Percentiles rank a stretch among this genome's conserved stretches.
These are phyloP conservation scores for Lutjanus erythropterus DNA, from an alignment of 2,113 vertebrate genomes.

Conservation along the genomic window DNA sequence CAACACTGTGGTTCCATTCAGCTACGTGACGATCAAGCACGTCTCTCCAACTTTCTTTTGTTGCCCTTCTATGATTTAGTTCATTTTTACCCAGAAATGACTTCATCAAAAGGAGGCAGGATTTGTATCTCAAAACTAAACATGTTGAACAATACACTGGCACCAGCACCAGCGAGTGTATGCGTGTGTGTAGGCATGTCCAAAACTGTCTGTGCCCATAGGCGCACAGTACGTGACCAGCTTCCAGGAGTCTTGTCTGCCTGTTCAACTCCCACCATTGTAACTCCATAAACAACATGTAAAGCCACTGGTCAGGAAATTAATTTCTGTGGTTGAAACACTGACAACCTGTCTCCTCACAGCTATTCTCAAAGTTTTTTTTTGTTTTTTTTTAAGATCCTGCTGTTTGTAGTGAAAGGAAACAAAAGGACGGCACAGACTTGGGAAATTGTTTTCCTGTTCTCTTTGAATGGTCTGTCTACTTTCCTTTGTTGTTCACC, in stretches of 20 bases:
- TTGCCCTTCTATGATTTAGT: conserved; percentile 23
- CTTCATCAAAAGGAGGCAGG: conserved; percentile 53
- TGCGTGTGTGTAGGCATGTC: conserved; percentile 15
- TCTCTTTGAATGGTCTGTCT: conserved; percentile 6
- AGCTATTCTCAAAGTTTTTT: conserved; percentile 17
- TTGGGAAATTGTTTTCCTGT: conserved; percentile 16
- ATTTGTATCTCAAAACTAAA: conserved; percentile 66
- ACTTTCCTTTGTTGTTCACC: background rate
- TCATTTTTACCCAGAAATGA: conserved; percentile 58
- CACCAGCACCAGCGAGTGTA: conserved; percentile 33
- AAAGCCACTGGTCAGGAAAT: conserved; percentile 53
- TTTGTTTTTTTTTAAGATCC: conserved; percentile 14
- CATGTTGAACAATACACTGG: conserved; percentile 69
- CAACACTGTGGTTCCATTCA: conserved; percentile 20
- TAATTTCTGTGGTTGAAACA: conserved; percentile 45
- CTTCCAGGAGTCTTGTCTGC: conserved; percentile 27
- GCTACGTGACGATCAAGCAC: conserved; percentile 56
- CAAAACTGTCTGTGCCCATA: background rate
- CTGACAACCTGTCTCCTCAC: conserved; percentile 58
- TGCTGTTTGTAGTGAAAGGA: conserved; percentile 16
- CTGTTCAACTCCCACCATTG: conserved; percentile 51
- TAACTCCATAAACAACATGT: conserved; percentile 40
- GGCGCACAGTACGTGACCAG: conserved; percentile 64
- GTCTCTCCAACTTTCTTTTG: conserved; percentile 27
- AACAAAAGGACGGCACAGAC: conserved; percentile 16